Percentiles rank a stretch among this genome's conserved stretches.
phyloP scores from a whole-genome alignment of 30 jellyfish, hydroid and myxozoan genomes.

The Haliclystus octoradiatus region DNA sequence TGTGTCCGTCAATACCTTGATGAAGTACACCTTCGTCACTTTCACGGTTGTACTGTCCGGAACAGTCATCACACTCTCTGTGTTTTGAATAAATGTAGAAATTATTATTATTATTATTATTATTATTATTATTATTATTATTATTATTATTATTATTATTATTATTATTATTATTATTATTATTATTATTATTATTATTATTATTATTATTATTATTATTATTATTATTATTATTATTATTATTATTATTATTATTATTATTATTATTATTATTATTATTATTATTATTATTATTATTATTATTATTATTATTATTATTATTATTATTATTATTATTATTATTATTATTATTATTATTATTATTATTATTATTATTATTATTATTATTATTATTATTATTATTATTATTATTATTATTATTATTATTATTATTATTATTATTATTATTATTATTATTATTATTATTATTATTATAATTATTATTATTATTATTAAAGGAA shows the following conservation, averaged over 20 bases:
- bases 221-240: conserved; percentile 1
- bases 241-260: conserved; percentile 3
- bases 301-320: conserved; percentile 1
- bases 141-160: conserved; percentile 2
- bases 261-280: conserved; percentile 2
- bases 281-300: conserved; percentile 2
- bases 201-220: conserved; percentile 2
- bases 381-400: conserved; percentile 1
- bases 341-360: background rate
- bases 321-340: conserved; percentile 1
- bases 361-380: conserved; percentile 1
- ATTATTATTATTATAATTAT: too few species aligned
- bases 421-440: too few species aligned
- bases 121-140: conserved; percentile 3
- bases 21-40: conserved; percentile 22
- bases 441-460: too few species aligned
- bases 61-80: too few species aligned
- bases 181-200: conserved; percentile 1
- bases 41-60: too few species aligned
- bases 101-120: background rate
- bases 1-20: conserved; percentile 14
- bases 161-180: conserved; percentile 2
- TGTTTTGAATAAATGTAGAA: too few species aligned
- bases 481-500: too few species aligned
- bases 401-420: too few species aligned